phyloP scores from a whole-genome alignment of 2,888 invertebrate species.

The Eumacrocentrus americanus region DNA sequence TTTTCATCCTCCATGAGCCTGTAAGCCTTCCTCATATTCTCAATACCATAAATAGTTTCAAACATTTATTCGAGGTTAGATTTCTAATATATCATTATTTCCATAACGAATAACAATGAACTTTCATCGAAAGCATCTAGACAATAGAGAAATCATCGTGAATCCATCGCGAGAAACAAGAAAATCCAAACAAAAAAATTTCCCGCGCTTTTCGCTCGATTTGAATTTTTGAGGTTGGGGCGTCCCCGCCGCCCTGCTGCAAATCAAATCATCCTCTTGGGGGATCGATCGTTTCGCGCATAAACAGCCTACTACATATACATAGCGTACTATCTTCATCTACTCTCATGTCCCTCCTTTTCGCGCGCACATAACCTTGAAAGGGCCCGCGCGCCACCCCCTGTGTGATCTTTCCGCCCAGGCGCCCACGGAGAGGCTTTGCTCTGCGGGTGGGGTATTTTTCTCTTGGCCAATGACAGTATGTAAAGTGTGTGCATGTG shows the following conservation, averaged over 20 bases:
- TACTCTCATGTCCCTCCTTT: conserved; percentile 1
- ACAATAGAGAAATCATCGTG: no score
- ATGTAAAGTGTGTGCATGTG: conserved; percentile 13
- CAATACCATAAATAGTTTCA: no score
- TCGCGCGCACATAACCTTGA: conserved; percentile 49
- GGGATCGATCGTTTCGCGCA: conserved; percentile 18
- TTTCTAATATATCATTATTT: no score
- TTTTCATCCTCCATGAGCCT: no score
- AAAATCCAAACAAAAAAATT: no score
- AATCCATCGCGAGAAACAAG: no score
- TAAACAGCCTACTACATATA: conserved; percentile 29
- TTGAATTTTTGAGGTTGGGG: neutral
- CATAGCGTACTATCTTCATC: conserved; percentile 21
- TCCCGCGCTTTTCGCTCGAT: neutral
- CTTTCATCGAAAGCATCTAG: no score
- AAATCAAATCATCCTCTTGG: neutral
- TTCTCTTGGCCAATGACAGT: conserved; percentile 8
- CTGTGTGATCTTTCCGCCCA: conserved; percentile 15
- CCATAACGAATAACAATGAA: no score
- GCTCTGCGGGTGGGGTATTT: conserved; percentile 39
- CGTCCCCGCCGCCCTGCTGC: no score
- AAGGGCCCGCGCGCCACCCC: conserved; percentile 41
- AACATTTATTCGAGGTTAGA: no score
- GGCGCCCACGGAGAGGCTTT: conserved; percentile 42
- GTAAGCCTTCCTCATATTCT: no score